Evolutionary conservation across 2,797 vertebrate species (phyloP).

Genomic region (Gorsachius magnificus): DNA sequence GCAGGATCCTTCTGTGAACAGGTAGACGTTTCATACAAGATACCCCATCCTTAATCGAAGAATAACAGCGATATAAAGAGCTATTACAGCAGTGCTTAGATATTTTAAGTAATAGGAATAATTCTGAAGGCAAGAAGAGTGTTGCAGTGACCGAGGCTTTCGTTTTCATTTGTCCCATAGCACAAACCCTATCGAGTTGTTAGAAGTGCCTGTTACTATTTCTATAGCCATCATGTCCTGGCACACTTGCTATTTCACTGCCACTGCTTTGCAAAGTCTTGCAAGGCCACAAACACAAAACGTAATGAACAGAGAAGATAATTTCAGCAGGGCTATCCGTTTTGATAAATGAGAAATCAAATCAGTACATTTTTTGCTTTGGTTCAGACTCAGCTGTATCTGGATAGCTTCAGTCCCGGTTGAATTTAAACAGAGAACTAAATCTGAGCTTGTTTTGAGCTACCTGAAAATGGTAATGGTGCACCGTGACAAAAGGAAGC

Average conservation of each 20-base stretch:
- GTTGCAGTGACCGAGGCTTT: not conserved
- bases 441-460: not conserved
- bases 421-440: not conserved
- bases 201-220: not conserved
- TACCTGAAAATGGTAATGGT: not conserved
- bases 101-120: not conserved
- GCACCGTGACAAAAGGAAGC: not conserved
- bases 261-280: not conserved
- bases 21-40: not conserved
- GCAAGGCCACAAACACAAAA: not conserved
- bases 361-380: not conserved
- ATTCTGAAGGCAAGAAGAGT: not conserved
- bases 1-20: not conserved
- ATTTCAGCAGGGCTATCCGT: not conserved
- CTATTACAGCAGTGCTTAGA: not conserved
- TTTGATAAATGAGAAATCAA: not conserved
- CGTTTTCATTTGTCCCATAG: not conserved
- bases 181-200: not conserved
- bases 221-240: not conserved
- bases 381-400: not conserved
- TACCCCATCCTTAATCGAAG: not conserved
- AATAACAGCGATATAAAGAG: not conserved
- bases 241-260: not conserved
- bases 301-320: not conserved
- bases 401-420: not conserved